phyloP scores from a whole-genome alignment of 2,113 vertebrate species.

The Antigone vipio region DNA sequence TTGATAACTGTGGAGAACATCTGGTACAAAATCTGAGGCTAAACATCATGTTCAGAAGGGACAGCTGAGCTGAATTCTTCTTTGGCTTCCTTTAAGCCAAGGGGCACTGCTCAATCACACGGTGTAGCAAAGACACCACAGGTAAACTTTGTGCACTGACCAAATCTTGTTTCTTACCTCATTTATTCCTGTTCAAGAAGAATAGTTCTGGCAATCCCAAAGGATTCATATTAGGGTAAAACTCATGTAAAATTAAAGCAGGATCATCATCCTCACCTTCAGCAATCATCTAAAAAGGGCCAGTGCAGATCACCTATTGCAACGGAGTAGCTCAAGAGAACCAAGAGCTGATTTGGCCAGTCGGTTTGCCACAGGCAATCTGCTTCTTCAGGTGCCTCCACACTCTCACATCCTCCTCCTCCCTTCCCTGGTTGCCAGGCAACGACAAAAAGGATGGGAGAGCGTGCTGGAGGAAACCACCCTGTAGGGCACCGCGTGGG shows the following conservation, averaged over 20 bases:
- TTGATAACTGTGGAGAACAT: neutral
- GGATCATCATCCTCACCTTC: neutral
- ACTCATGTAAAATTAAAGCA: neutral
- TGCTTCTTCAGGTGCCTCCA: neutral
- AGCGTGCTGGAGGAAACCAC: neutral
- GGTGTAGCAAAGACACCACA: neutral
- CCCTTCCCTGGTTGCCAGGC: conserved; percentile 37
- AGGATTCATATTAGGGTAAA: neutral
- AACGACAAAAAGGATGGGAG: conserved; percentile 5
- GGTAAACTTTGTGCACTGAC: neutral
- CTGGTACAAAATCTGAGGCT: neutral
- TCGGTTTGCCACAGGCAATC: neutral
- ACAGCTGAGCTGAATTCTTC: neutral
- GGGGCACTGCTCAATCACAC: neutral
- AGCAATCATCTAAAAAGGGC: neutral
- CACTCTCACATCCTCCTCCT: neutral
- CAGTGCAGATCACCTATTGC: neutral
- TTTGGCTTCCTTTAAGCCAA: neutral
- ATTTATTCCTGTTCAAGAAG: neutral
- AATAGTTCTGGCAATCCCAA: neutral
- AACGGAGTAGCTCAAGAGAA: neutral
- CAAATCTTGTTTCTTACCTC: neutral
- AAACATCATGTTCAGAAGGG: neutral
- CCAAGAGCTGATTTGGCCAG: neutral
- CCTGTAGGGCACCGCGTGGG: neutral